These are phyloP conservation scores for Noturus placidus DNA, from an alignment of 2,113 vertebrate species.

Conservation along the genomic window DNA sequence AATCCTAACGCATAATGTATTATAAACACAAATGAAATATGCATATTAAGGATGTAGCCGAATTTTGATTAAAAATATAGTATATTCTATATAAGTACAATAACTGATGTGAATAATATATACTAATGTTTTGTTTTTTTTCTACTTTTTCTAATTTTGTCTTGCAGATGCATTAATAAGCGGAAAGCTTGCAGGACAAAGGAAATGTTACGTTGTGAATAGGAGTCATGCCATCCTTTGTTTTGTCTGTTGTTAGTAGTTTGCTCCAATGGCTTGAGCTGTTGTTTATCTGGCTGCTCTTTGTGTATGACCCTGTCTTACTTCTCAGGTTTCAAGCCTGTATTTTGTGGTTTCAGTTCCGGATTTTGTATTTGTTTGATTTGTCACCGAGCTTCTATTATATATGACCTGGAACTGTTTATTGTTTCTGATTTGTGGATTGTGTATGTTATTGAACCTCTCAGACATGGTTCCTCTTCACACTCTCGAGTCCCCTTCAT, in stretches of 20 bases:
- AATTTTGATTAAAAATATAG: background rate
- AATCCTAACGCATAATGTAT: too few species aligned
- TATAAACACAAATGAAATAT: background rate
- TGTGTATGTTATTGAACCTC: background rate
- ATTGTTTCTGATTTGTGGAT: too few species aligned
- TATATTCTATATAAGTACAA: background rate
- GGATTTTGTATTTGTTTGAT: too few species aligned
- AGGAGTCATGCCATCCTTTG: background rate
- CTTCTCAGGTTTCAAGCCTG: too few species aligned
- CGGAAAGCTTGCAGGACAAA: background rate
- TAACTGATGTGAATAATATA: background rate
- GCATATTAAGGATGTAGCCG: background rate
- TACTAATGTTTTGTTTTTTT: too few species aligned
- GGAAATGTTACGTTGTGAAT: background rate
- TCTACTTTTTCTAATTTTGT: too few species aligned
- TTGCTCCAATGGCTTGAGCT: background rate
- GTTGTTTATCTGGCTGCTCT: background rate
- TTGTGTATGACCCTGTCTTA: background rate
- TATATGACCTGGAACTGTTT: too few species aligned
- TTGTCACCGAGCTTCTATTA: too few species aligned
- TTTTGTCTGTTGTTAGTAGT: background rate
- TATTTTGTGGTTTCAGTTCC: background rate
- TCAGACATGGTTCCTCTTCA: background rate
- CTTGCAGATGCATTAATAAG: background rate
- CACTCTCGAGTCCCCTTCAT: background rate